Evolutionary conservation across 2,113 vertebrate species (phyloP).

Genomic region (Vulpes lagopus): DNA sequence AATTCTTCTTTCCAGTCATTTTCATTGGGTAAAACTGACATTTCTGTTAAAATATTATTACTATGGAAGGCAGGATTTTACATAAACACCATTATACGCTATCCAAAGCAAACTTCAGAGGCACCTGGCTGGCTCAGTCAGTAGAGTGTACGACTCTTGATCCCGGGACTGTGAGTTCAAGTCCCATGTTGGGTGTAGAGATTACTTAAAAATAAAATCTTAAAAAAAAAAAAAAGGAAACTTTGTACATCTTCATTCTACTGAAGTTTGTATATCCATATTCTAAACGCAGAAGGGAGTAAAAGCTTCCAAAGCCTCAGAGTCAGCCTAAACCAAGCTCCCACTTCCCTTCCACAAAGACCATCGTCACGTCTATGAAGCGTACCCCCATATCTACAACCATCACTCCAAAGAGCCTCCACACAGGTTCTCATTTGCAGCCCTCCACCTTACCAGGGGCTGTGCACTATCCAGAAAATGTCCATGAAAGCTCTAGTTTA

Average conservation of each 20-base stretch:
- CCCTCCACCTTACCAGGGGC: constrained; percentile 59
- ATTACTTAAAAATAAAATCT: background rate
- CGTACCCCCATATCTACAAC: background rate
- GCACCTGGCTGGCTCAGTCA: background rate
- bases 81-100: background rate
- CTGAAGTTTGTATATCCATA: background rate
- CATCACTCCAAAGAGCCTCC: background rate
- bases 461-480: constrained; percentile 64
- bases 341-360: constrained; percentile 39
- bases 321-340: background rate
- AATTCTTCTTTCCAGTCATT: constrained; percentile 31
- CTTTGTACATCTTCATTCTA: background rate
- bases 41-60: background rate
- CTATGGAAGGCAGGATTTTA: background rate
- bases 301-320: background rate
- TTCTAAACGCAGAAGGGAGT: background rate
- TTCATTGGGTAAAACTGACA: background rate
- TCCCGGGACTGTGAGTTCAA: background rate
- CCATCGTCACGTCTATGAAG: background rate
- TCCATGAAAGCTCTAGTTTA: constrained; percentile 57
- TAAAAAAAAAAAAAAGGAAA: background rate
- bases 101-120: background rate
- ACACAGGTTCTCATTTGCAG: background rate
- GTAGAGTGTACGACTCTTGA: background rate
- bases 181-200: background rate